Conservation (phyloP, 2,888 invertebrate genomes). For the Callosobruchus maculatus region DNA sequence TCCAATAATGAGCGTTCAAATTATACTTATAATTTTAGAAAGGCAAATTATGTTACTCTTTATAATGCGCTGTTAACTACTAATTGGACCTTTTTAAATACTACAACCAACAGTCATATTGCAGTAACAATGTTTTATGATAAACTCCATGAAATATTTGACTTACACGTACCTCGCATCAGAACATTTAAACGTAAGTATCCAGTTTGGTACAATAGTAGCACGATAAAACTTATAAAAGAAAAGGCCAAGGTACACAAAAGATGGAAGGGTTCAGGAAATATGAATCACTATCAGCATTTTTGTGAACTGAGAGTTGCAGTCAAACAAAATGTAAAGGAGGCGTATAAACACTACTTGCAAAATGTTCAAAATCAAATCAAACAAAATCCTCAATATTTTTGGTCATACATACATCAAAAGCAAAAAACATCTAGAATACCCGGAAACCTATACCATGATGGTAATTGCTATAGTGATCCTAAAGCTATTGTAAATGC, state of each 20-base stretch:
- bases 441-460: neutral
- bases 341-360: neutral
- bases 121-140: neutral
- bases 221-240: neutral
- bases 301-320: neutral
- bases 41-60: slow-evolving; percentile 1
- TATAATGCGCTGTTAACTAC: neutral
- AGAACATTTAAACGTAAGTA: slow-evolving; percentile 1
- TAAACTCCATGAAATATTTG: neutral
- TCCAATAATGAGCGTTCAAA: neutral
- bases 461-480: neutral
- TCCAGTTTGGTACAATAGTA: neutral
- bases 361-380: slow-evolving; percentile 1
- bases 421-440: neutral
- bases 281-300: neutral
- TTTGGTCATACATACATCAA: neutral
- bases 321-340: neutral
- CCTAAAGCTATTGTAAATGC: slow-evolving; percentile 4
- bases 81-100: neutral
- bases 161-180: neutral
- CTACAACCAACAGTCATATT: neutral
- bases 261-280: neutral
- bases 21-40: slow-evolving; percentile 5
- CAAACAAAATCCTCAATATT: slow-evolving; percentile 2
- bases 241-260: neutral